phyloP scores from a whole-genome alignment of 2,113 vertebrate species.

The Caretta caretta region DNA sequence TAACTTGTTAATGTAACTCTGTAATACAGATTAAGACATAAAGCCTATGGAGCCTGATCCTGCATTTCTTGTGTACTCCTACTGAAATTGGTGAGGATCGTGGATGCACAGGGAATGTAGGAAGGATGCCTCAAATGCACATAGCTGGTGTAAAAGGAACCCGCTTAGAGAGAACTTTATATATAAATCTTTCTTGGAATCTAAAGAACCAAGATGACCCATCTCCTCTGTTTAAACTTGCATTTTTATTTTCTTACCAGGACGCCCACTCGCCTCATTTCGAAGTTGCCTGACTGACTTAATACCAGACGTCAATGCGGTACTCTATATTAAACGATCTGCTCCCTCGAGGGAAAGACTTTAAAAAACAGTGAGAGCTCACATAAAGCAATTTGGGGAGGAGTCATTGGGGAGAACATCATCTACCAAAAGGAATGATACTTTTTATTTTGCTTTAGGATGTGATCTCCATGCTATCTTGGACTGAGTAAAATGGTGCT shows the following conservation, averaged over 20 bases:
- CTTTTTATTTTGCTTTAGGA: slow-evolving; percentile 58
- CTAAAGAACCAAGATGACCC: neutral
- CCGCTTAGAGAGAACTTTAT: neutral
- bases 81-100: neutral
- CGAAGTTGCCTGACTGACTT: slow-evolving; percentile 83
- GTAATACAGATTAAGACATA: neutral
- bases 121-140: neutral
- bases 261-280: slow-evolving; percentile 86
- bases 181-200: neutral
- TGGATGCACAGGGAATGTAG: neutral
- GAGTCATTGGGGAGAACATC: slow-evolving; percentile 45
- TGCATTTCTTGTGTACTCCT: neutral
- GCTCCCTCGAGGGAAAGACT: slow-evolving; percentile 64
- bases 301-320: slow-evolving; percentile 82
- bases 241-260: slow-evolving; percentile 75
- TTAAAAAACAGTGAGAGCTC: slow-evolving; percentile 50
- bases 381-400: slow-evolving; percentile 22
- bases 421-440: slow-evolving; percentile 42
- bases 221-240: slow-evolving; percentile 15
- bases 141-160: neutral
- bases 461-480: slow-evolving; percentile 42
- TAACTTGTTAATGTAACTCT: neutral
- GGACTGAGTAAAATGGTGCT: slow-evolving; percentile 43
- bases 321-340: slow-evolving; percentile 85
- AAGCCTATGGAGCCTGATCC: neutral